A percentile compares a stretch with the other conserved stretches of the same genome.
Conservation (phyloP, 2,113 vertebrate species). For the Collichthys lucidus region DNA sequence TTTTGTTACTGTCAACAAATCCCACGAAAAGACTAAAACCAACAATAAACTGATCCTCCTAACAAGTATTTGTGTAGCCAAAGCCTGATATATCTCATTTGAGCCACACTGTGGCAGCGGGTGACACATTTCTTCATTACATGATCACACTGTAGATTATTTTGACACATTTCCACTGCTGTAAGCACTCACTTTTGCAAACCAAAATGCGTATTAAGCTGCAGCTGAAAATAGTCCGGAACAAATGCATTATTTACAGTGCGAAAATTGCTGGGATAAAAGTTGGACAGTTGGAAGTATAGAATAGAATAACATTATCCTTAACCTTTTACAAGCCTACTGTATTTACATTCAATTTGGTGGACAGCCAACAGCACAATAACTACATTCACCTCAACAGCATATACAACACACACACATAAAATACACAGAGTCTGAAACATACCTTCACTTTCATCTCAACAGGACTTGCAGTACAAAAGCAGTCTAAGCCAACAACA, state of each 20-base stretch:
- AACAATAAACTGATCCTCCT: neutral
- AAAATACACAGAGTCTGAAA: too few relatives aligned
- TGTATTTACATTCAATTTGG: neutral
- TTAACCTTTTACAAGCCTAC: neutral
- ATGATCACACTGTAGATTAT: neutral
- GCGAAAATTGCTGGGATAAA: too few relatives aligned
- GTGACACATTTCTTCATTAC: neutral
- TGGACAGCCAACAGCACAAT: too few relatives aligned
- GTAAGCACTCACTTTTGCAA: neutral
- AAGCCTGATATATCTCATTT: neutral
- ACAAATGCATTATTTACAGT: neutral
- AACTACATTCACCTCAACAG: neutral
- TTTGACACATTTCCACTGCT: neutral
- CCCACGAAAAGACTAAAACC: neutral
- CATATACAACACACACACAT: too few relatives aligned
- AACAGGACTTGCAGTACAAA: too few relatives aligned
- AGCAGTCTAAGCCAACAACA: too few relatives aligned
- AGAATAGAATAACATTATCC: neutral
- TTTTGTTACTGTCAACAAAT: neutral
- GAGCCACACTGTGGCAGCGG: too few relatives aligned
- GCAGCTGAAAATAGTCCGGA: neutral
- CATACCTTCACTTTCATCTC: too few relatives aligned
- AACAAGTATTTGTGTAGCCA: neutral
- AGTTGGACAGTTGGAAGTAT: neutral
- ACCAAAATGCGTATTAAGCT: neutral